Evolutionary conservation across 2,888 invertebrate genomes (phyloP).

Genomic region (Rambutsinella grinnellia): DNA sequence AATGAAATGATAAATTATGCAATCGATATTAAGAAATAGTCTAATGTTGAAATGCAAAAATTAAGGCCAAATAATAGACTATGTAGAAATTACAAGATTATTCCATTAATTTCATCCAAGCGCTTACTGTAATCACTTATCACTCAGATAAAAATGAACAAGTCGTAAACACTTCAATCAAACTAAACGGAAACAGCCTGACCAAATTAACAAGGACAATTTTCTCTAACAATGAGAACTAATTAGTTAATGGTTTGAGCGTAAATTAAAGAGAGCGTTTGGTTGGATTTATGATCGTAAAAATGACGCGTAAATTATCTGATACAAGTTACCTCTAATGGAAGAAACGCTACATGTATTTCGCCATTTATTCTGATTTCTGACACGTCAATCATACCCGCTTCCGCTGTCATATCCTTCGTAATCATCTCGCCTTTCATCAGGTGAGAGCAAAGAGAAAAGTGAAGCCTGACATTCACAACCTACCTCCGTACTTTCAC

Average conservation of each 20-base stretch:
- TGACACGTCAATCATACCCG: conserved; percentile 7
- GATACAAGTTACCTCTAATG: neutral
- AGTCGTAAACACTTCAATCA: no score
- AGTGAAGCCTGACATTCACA: neutral
- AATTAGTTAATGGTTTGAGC: conserved; percentile 23
- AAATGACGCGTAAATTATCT: neutral
- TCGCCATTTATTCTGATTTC: conserved; percentile 9
- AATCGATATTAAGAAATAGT: no score
- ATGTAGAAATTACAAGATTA: no score
- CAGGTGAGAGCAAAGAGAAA: neutral
- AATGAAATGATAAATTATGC: no score
- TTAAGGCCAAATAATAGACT: no score
- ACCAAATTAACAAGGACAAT: no score
- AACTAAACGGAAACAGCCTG: no score
- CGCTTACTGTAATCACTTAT: no score
- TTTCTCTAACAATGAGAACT: neutral
- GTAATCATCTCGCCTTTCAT: neutral
- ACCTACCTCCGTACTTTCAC: neutral
- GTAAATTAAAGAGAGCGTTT: neutral
- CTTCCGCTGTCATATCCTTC: neutral
- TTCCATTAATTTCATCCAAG: no score
- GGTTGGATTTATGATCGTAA: no score
- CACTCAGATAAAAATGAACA: no score
- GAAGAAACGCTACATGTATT: conserved; percentile 2
- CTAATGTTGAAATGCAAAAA: no score